Conservation (phyloP, 2,888 invertebrate species). For the Meta bourneti region DNA sequence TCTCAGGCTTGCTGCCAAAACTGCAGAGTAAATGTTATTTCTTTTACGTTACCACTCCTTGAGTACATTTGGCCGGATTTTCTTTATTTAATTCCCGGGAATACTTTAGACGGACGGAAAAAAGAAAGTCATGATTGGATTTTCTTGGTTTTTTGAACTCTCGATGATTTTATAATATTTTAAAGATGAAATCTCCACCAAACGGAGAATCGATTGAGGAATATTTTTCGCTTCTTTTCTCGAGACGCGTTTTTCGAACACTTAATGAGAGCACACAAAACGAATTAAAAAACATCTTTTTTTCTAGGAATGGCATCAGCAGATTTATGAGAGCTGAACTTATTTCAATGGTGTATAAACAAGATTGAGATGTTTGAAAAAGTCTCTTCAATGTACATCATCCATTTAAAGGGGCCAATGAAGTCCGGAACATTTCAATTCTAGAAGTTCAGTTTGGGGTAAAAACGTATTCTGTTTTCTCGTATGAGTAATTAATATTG, state of each 20-base stretch:
- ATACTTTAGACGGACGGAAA: background rate
- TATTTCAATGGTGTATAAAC: constrained; percentile 6
- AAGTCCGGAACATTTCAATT: background rate
- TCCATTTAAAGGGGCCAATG: background rate
- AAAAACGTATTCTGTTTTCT: background rate
- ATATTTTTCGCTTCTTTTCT: background rate
- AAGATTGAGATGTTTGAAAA: background rate
- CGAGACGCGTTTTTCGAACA: constrained; percentile 6
- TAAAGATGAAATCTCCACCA: background rate
- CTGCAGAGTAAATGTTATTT: constrained; percentile 35
- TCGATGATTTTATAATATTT: constrained; percentile 1
- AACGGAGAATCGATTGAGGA: background rate
- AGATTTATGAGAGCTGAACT: constrained; percentile 19
- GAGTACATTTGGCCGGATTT: background rate
- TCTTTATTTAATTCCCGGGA: background rate
- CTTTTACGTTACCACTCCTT: constrained; percentile 19
- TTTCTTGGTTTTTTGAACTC: background rate
- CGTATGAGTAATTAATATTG: background rate
- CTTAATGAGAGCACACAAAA: constrained; percentile 2
- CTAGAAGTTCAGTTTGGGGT: background rate
- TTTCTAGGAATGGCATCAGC: constrained; percentile 32
- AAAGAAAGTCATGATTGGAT: background rate
- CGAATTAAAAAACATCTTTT: constrained; percentile 32
- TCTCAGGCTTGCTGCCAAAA: constrained; percentile 43
- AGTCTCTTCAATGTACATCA: background rate